phyloP scores from a whole-genome alignment of 2,888 invertebrate genomes.

The Habroteleia sp. region DNA sequence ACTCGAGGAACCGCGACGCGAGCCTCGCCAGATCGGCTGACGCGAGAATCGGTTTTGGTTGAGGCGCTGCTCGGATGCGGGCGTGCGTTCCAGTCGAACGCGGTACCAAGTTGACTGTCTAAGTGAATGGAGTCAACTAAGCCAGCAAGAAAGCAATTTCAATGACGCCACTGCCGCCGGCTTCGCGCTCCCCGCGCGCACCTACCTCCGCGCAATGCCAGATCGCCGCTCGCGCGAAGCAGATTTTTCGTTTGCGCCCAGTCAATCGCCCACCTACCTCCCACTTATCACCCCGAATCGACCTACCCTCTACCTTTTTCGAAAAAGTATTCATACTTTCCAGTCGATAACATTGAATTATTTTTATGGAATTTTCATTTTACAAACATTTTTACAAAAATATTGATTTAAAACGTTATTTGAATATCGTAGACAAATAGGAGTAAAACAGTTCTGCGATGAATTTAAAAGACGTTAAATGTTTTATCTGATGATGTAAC shows the following conservation, averaged over 20 bases:
- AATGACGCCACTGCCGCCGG: conserved; percentile 53
- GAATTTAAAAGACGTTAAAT: too few relatives aligned
- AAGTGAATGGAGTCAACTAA: conserved; percentile 61
- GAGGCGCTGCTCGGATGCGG: conserved; percentile 17
- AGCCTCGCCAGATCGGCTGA: conserved; percentile 37
- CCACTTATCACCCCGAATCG: too few relatives aligned
- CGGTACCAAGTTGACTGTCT: conserved; percentile 35
- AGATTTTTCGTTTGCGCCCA: conserved; percentile 7
- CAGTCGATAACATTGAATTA: too few relatives aligned
- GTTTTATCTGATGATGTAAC: too few relatives aligned
- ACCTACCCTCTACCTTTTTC: too few relatives aligned
- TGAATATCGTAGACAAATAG: too few relatives aligned
- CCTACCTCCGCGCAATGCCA: conserved; percentile 43
- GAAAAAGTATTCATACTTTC: too few relatives aligned
- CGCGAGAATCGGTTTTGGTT: conserved; percentile 33
- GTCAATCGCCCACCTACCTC: too few relatives aligned
- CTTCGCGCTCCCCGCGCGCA: conserved; percentile 36
- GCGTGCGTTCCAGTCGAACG: conserved; percentile 5
- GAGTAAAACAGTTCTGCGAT: too few relatives aligned
- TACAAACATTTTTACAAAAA: too few relatives aligned
- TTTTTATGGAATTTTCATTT: too few relatives aligned
- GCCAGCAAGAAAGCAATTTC: conserved; percentile 50
- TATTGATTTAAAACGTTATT: too few relatives aligned
- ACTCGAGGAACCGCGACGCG: conserved; percentile 32
- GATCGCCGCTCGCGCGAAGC: conserved; percentile 14